Conservation (phyloP, 2,113 vertebrate genomes). For the Oxyruncus cristatus region DNA sequence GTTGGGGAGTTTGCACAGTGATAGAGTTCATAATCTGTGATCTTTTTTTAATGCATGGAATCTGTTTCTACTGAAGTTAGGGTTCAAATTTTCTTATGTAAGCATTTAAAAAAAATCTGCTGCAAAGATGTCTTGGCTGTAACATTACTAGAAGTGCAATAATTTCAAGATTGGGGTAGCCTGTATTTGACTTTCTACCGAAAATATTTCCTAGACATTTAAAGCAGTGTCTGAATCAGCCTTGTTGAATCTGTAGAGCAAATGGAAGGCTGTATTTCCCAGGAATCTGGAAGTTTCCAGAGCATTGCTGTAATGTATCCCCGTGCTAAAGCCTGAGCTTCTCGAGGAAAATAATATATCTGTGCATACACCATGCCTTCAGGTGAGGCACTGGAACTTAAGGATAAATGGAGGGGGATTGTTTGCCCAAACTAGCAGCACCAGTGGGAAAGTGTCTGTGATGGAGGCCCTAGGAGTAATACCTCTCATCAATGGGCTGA, state of each 20-base stretch:
- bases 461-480: not conserved
- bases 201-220: not conserved
- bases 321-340: not conserved
- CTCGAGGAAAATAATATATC: not conserved
- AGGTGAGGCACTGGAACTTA: not conserved
- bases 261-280: not conserved
- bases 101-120: not conserved
- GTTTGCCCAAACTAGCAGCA: not conserved
- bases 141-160: not conserved
- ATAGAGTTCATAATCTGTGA: not conserved
- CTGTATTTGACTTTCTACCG: not conserved
- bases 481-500: not conserved
- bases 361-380: fast-evolving
- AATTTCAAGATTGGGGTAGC: not conserved
- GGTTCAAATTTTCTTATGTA: not conserved
- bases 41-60: not conserved
- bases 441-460: not conserved
- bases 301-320: not conserved
- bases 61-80: not conserved
- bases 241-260: not conserved
- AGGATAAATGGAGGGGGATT: not conserved
- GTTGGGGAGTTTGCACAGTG: not conserved
- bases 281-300: not conserved
- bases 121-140: not conserved
- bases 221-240: not conserved